These are phyloP conservation scores for Perizoma affinitatum DNA, from an alignment of 2,888 invertebrate genomes.

Conservation along the genomic window DNA sequence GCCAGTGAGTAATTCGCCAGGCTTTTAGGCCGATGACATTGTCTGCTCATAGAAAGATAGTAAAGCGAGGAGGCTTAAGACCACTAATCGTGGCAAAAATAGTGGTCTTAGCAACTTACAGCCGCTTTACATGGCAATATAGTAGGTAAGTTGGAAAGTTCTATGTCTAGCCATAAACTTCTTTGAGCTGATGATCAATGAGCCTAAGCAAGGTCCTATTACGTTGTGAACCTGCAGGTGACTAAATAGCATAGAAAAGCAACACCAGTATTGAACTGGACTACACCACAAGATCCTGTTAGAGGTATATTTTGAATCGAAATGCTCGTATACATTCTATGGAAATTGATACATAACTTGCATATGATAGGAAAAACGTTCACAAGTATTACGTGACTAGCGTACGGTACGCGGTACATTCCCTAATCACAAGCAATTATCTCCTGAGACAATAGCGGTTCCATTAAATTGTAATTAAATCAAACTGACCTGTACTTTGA, in stretches of 20 bases:
- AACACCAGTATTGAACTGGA: background rate
- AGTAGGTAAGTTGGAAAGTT: background rate
- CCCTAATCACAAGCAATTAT: slow-evolving; percentile 18
- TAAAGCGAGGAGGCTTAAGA: too few species aligned
- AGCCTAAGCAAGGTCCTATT: background rate
- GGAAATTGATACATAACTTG: too few species aligned
- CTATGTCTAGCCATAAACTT: background rate
- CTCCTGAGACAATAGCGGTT: slow-evolving; percentile 9
- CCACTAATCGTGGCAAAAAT: too few species aligned
- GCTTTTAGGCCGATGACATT: background rate
- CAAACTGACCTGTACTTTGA: slow-evolving; percentile 5
- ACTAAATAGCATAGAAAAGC: background rate
- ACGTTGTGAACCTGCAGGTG: background rate
- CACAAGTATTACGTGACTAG: slow-evolving; percentile 5
- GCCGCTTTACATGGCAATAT: too few species aligned
- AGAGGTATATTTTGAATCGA: too few species aligned
- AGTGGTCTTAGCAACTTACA: too few species aligned
- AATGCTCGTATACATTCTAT: too few species aligned
- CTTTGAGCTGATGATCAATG: background rate
- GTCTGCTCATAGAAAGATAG: too few species aligned
- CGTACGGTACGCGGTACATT: background rate
- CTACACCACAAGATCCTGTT: background rate
- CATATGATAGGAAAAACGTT: background rate
- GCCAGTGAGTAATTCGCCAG: slow-evolving; percentile 13
- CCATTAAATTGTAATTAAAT: slow-evolving; percentile 15